phyloP scores from a whole-genome alignment of 2,888 invertebrate species.

The Hydroisotoma schaefferi region DNA sequence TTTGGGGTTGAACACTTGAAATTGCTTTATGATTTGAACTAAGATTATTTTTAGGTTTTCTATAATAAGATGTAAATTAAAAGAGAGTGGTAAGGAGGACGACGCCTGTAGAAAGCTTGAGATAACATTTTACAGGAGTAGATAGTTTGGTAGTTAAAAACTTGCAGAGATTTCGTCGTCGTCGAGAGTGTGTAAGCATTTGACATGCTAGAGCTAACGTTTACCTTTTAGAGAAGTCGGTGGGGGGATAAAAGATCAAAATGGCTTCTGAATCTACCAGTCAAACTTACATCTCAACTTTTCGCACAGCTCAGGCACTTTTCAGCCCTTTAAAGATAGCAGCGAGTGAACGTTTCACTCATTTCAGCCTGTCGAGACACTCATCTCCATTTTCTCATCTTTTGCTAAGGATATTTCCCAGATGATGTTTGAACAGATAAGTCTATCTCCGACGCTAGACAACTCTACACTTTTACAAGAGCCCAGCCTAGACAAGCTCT shows the following conservation, averaged over 20 bases:
- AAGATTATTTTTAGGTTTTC: neutral
- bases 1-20: neutral
- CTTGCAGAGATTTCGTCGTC: too few relatives aligned
- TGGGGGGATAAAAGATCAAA: neutral
- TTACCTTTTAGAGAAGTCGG: too few relatives aligned
- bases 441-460: slow-evolving; percentile 6
- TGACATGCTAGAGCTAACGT: too few relatives aligned
- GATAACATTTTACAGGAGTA: too few relatives aligned
- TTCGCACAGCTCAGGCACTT: slow-evolving; percentile 48
- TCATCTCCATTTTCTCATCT: slow-evolving; percentile 34
- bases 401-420: slow-evolving; percentile 1
- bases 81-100: neutral
- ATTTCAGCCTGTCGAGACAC: slow-evolving; percentile 18
- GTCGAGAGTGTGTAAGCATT: too few relatives aligned
- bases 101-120: too few relatives aligned
- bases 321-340: slow-evolving; percentile 47
- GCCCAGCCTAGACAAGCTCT: too few relatives aligned
- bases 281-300: slow-evolving; percentile 48
- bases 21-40: neutral
- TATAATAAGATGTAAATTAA: neutral
- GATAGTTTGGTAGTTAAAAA: too few relatives aligned
- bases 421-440: neutral
- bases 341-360: slow-evolving; percentile 21
- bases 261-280: slow-evolving; percentile 39
- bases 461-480: neutral